Conservation (phyloP, 2,888 invertebrate species). For the Homarus gammarus region DNA sequence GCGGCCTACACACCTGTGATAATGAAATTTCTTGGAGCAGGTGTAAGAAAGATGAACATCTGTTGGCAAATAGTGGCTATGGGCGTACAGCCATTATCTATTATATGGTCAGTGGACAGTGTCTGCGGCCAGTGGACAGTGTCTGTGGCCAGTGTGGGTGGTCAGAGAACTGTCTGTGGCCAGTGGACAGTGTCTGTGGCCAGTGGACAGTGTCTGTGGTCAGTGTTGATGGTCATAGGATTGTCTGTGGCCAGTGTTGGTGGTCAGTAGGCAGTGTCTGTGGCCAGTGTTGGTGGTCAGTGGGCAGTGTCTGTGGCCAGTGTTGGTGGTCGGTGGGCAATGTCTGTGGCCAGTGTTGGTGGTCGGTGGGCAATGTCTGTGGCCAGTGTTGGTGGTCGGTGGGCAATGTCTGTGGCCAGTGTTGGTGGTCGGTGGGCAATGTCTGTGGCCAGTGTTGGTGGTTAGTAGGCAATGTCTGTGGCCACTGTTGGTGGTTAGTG, state of each 20-base stretch:
- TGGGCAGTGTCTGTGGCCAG: no score
- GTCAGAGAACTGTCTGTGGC: neutral
- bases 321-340: neutral
- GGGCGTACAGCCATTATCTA: neutral
- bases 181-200: neutral
- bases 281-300: neutral
- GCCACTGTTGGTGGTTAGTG: no score
- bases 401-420: neutral
- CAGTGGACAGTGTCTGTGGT: neutral
- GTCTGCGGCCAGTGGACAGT: neutral
- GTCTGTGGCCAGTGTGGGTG: neutral
- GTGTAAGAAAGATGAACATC: neutral
- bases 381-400: neutral
- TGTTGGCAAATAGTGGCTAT: neutral
- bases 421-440: neutral
- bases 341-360: neutral
- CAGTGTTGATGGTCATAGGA: neutral
- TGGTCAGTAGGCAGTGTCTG: neutral
- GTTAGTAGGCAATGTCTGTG: no score
- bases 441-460: no score
- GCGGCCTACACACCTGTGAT: neutral
- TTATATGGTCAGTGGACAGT: neutral
- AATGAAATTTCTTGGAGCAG: neutral
- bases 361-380: neutral
- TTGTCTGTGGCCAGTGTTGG: neutral